Conservation (phyloP, 2,113 vertebrate species). For the Malurus cyaneus region DNA sequence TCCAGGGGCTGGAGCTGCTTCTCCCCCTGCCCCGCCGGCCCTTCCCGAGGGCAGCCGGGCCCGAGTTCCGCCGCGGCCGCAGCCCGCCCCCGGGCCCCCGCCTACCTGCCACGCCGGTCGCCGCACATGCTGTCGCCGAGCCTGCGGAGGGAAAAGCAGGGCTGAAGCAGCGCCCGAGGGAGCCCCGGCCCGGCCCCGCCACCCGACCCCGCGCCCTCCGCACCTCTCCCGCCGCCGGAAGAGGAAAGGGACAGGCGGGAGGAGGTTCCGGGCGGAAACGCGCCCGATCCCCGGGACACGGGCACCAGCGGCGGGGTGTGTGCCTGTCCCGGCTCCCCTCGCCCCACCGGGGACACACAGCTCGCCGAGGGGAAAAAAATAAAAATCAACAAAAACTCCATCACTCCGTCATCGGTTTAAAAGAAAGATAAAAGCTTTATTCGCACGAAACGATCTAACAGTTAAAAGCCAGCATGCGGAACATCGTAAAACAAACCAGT, state of each 20-base stretch:
- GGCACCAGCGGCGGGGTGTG: too few relatives aligned
- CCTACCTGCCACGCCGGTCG: slow-evolving; percentile 39
- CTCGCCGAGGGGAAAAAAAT: accelerated
- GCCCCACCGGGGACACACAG: accelerated
- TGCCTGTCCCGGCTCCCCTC: too few relatives aligned
- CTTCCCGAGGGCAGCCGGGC: not conserved
- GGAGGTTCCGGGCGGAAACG: not conserved
- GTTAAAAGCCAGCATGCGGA: not conserved
- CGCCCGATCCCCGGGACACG: accelerated
- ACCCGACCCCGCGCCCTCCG: not conserved
- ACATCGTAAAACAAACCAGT: not conserved
- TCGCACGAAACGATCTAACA: not conserved
- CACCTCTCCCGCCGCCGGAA: not conserved
- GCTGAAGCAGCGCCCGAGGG: not conserved
- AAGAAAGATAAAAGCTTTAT: slow-evolving; percentile 62
- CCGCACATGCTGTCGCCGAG: not conserved
- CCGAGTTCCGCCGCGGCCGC: too few relatives aligned
- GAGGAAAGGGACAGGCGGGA: not conserved
- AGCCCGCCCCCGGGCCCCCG: not conserved
- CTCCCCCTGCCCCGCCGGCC: not conserved
- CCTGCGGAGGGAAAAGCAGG: not conserved
- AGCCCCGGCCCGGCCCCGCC: not conserved
- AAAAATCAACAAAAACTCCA: not conserved
- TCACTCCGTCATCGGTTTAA: not conserved
- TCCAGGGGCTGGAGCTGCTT: accelerated